Base-by-base conservation (phyloP, 1,140 invertebrate species). In the Geopemphigus sp. region DNA sequence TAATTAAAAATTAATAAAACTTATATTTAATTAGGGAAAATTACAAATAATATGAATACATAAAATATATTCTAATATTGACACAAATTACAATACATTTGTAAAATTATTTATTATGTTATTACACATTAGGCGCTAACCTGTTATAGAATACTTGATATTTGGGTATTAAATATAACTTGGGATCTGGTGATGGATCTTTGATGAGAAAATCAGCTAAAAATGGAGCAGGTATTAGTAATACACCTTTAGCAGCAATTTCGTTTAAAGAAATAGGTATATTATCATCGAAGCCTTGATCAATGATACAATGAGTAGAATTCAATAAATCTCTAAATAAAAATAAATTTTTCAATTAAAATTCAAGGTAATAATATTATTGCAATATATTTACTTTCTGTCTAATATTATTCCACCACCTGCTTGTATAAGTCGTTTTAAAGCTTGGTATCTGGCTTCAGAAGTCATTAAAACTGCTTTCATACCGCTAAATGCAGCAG, bases 401-500 rank as follows among this genome's bases (percentile, higher is more conserved):
- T 76, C 56, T 39, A 82, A 54, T 50, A 82, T 61, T 10, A 8
- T 1, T 17, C 81, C 81, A 45, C 73, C 80, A 6, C 81, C 81
- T 17, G 70, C 73, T 78, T 59, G 39, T 39, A 82, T 80, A 17
- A 82, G 57, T 39, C 81, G 66, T 24, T 11, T 66, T 26, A 82
- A 59, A 24, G 80, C 73, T 26, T 81, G 66, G 19, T 76, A 53
- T 29, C 61, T 50, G 17, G 15, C 50, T 1, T 82, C 81, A 10
- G 81, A 61, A 19, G 59, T 81, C 61, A 63, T 26, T n/a, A 96
- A 84, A 17, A 95, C 85, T 1, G 91, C 92, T 1, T 88, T 86
- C 85, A 94, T 90, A 15, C 88, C 87, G 8, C 87, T 83, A 84
- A 94, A 95, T 3, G 92, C 90, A 14, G 85, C 84, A 3, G 83